Evolutionary conservation across 1,140 invertebrate species (phyloP), one percentile per base, ranked within the genome.

Genomic region (Danaus melanippus): DNA sequence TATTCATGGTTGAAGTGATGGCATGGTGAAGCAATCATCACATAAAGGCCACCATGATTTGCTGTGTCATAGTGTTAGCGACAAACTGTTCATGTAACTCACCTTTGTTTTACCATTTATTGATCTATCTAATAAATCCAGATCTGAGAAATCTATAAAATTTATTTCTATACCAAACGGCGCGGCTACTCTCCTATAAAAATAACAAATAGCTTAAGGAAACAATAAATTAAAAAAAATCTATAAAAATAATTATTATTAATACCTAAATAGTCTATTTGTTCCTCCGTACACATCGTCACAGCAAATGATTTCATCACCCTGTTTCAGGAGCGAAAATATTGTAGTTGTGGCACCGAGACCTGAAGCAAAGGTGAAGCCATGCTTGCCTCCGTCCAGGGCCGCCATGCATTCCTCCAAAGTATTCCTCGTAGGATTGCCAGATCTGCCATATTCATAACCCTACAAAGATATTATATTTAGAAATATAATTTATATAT

Each of bases 251-350:
- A 10, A 39, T 49, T 12, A 49, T 32, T 32, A 47, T 45, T 57
- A 50, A 59, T 60, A 86, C 87, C 85, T 86, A 47, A 91, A 89
- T 11, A 90, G 86, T 66, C 93, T 88, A 64, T 92, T 92, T 4
- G 97, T 98, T 10, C 97, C 98, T 53, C 98, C 98, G 78, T 99
- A 99, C 8, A 99, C 88, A 88, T 99, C 97, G 86, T 99, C 96
- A 60, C 94, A 93, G 56, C 92, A 93, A 40, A 99, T 75, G 6
- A 99, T 90, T 76, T 99, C 96, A 84, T 99, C 97, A 0, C 98
- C 98, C 59, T 87, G 60, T 50, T 90, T 91, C 0, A 99, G 83
- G 50, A 98, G 78, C 47, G 93, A 90, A 0, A 91, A 87, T 1
- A 99, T 76, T 3, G 92, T 91, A 1, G 92, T 93, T 0, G 91